phyloP scores from a whole-genome alignment of 2,113 vertebrate species.

The Siphamia tubifer region DNA sequence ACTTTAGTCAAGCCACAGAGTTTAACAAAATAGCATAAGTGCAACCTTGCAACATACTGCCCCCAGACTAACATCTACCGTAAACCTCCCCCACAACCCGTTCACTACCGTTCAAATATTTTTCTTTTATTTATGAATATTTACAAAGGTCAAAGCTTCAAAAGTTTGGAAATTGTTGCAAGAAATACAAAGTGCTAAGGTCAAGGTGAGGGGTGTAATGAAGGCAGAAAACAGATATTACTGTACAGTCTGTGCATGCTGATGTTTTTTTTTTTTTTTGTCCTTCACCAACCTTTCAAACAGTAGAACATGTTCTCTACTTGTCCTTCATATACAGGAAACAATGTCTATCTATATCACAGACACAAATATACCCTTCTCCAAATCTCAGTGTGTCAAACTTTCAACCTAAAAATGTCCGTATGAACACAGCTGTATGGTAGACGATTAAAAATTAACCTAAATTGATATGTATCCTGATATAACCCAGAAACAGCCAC shows the following conservation, averaged over 20 bases:
- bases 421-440: not conserved
- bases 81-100: constrained; percentile 1
- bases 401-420: constrained; percentile 5
- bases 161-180: constrained; percentile 51
- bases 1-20: constrained; percentile 14
- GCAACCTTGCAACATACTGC: constrained; percentile 32
- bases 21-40: constrained; percentile 26
- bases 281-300: constrained; percentile 28
- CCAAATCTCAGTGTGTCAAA: not conserved
- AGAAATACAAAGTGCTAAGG: constrained; percentile 43
- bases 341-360: constrained; percentile 1
- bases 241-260: constrained; percentile 24
- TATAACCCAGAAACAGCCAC: constrained; percentile 27
- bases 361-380: not conserved
- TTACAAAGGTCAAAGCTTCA: constrained; percentile 61
- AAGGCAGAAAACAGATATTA: constrained; percentile 47
- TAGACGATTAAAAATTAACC: constrained; percentile 27
- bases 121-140: constrained; percentile 60
- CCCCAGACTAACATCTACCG: constrained; percentile 1
- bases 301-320: not conserved
- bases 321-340: not conserved
- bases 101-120: constrained; percentile 16
- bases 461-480: constrained; percentile 15
- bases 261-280: constrained; percentile 41
- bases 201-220: constrained; percentile 39